Evolutionary conservation across 2,113 vertebrate species (phyloP), one percentile per base, ranked within the genome.

Genomic region (Xenus cinereus): DNA sequence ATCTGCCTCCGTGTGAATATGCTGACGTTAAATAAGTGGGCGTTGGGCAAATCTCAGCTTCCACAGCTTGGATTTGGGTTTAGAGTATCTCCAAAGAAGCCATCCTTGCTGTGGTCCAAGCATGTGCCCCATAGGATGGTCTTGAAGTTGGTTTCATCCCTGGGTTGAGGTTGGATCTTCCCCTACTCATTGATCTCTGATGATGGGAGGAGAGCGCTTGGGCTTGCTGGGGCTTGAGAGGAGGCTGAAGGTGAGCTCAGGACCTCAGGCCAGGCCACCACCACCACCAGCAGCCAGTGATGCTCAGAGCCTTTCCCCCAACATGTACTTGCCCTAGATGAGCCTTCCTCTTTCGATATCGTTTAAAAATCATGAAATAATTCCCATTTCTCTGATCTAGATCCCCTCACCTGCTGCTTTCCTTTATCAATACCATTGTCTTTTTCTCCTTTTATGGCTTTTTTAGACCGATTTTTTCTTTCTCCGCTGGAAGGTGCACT

Each of bases 381-480:
- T 56, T 54, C 62, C 27, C 16, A 27, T 68, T 68, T 50, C 48
- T n/a, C 2, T 4, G 15, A 26, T 22, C 74, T 12, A 23, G 22
- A 56, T 79, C 45, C 60, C 20, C n/a, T 32, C 19, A 14, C 43
- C n/a, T 48, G n/a, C 39, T 54, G 12, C 59, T 71, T 87, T 67
- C 19, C 35, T 39, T 0, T 15, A 16, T 12, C 20, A 7, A 7
- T 27, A 12, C 21, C 10, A 1, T 53, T 41, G 10, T 33, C 30
- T 27, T 90, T 32, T 72, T 77, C 64, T 59, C 30, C n/a, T 64
- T 50, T 86, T 3, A 1, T 6, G 26, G 9, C 59, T 71, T 51
- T 50, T 78, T 62, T 30, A 62, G 60, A 17, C 27, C 14, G 7
- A 6, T 19, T 67, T 67, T 57, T 59, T 53, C 45, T 17, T 45